Evolutionary conservation across 2,888 invertebrate genomes (phyloP), one percentile per base, ranked within the genome.

Genomic region (Xestoiulus laeticollis): DNA sequence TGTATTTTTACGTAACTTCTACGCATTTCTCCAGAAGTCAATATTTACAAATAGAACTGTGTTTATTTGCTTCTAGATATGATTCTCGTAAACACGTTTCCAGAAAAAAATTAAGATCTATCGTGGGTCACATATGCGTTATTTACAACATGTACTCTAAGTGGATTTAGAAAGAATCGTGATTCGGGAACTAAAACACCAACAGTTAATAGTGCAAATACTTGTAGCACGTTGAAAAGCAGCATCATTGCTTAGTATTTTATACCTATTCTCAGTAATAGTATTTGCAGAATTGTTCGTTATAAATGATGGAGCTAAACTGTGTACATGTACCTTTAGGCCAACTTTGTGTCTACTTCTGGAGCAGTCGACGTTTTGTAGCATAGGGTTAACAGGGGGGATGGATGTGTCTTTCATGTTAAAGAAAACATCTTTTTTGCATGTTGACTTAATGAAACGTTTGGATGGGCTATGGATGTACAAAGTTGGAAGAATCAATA

Each of bases 21-120:
- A n/a, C n/a, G n/a, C 59, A 59, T 59, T n/a, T 59, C 2, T n/a
- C 59, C 59, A 19, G 59, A 59, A 59, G n/a, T 59, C 59, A 59
- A 59, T 59, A 59, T 59, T 59, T 59, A 59, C 59, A 59, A 59
- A n/a, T n/a, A n/a, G n/a, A n/a, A 59, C 59, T n/a, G 59, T 59
- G 59, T 59, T 59, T 59, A 59, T 59, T 59, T 59, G n/a, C 59
- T 59, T 59, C n/a, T 6, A 59, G 59, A n/a, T 59, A 59, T 59
- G 59, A 6, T n/a, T 59, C 59, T 59, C n/a, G n/a, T 59, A 59
- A 59, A 59, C 59, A 59, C 59, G 59, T 59, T n/a, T n/a, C 19
- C 38, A n/a, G n/a, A 2, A 59, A 59, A 19, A n/a, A n/a, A 38
- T 38, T 38, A 38, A 59, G n/a, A 59, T 59, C 59, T 59, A 16